These are phyloP conservation scores for Apus apus DNA, from an alignment of 2,113 vertebrate species.

Conservation along the genomic window DNA sequence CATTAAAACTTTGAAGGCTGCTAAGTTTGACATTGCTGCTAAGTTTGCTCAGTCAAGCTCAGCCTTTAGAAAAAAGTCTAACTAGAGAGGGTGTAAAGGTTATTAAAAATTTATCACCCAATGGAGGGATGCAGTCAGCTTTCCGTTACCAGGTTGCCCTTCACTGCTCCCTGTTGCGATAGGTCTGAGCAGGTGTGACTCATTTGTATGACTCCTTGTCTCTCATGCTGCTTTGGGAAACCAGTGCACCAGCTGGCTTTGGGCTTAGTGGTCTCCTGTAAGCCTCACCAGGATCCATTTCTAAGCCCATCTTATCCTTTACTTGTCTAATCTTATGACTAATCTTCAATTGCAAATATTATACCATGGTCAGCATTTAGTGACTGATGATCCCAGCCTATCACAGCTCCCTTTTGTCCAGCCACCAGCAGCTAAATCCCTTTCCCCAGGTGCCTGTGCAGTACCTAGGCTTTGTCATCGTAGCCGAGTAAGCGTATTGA, in stretches of 20 bases:
- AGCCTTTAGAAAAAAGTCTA: not conserved
- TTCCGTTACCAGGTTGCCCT: not conserved
- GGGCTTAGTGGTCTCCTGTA: not conserved
- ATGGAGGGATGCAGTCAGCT: not conserved
- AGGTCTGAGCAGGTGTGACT: conserved; percentile 25
- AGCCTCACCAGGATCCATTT: not conserved
- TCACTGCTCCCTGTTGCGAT: not conserved
- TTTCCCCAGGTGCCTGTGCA: not conserved
- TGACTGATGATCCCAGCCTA: not conserved
- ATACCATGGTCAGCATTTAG: not conserved
- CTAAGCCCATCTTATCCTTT: not conserved
- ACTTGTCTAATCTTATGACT: not conserved
- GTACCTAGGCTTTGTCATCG: not conserved
- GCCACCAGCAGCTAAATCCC: not conserved
- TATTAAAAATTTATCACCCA: not conserved
- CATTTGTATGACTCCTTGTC: not conserved
- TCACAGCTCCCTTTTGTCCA: not conserved
- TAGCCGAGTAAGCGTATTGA: not conserved
- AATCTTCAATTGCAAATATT: not conserved
- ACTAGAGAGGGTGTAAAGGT: not conserved
- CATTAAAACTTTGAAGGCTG: not conserved
- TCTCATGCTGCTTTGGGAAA: not conserved
- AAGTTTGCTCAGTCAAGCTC: not conserved
- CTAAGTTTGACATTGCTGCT: not conserved
- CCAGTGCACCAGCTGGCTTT: not conserved